These are phyloP conservation scores for Therioaphis trifolii DNA, from an alignment of 2,888 invertebrate genomes.

Conservation along the genomic window DNA sequence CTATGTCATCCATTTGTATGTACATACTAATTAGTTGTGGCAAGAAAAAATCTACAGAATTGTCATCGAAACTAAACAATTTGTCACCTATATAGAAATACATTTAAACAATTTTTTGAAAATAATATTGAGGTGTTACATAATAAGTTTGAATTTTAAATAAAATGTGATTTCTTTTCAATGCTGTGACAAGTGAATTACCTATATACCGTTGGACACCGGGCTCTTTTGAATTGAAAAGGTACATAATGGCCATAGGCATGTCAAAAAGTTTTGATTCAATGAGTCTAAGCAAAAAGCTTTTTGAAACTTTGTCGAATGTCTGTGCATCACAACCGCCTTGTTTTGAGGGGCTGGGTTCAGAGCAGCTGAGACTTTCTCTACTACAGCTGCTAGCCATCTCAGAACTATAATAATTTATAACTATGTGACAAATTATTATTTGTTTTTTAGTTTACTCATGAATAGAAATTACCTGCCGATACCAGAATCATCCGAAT, in stretches of 20 bases:
- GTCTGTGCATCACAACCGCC: constrained; percentile 35
- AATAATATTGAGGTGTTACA: background rate
- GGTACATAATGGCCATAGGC: constrained; percentile 97
- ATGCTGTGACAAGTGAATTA: constrained; percentile 68
- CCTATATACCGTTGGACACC: constrained; percentile 97
- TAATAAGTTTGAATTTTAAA: too few relatives aligned
- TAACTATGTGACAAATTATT: constrained; percentile 59
- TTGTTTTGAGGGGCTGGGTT: constrained; percentile 58
- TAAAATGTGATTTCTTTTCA: too few relatives aligned
- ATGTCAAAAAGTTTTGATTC: constrained; percentile 98
- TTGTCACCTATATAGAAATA: constrained; percentile 79
- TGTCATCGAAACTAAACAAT: constrained; percentile 92
- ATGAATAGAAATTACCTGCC: constrained; percentile 72
- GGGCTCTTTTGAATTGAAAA: constrained; percentile 97
- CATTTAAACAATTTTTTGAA: background rate
- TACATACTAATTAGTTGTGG: constrained; percentile 99
- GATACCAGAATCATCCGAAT: constrained; percentile 84
- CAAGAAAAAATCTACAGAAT: constrained; percentile 96
- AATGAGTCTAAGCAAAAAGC: constrained; percentile 86
- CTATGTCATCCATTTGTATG: constrained; percentile 96
- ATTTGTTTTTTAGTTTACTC: constrained; percentile 29
- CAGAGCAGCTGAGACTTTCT: constrained; percentile 63
- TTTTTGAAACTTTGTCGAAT: constrained; percentile 70
- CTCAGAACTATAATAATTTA: constrained; percentile 63
- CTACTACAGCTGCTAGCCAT: constrained; percentile 63